A percentile compares a stretch with the other conserved stretches of the same genome.
Conservation (phyloP, 2,113 vertebrate genomes). For the Eurypyga helias region DNA sequence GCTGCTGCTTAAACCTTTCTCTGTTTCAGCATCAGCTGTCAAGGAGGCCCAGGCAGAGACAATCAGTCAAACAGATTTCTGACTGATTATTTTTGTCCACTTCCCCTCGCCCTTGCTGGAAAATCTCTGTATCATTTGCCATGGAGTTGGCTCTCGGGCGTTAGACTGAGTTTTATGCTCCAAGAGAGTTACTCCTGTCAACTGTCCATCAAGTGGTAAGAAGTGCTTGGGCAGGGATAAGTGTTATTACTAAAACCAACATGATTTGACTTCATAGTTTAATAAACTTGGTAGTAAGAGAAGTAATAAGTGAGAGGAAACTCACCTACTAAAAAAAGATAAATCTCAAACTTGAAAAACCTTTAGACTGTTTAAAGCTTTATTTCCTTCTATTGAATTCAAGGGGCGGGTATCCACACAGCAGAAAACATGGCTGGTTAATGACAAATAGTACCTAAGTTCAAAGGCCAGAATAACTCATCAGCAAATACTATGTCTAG, state of each 20-base stretch:
- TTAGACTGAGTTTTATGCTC: neutral
- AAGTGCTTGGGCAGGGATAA: neutral
- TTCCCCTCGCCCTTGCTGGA: neutral
- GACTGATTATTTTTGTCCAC: neutral
- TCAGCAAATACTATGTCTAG: neutral
- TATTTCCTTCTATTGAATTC: neutral
- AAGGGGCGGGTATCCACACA: neutral
- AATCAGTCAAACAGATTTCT: neutral
- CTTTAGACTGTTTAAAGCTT: neutral
- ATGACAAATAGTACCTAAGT: neutral
- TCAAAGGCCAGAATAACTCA: conserved; percentile 17
- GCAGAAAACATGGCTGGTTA: neutral
- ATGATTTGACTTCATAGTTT: neutral
- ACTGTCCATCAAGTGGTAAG: neutral
- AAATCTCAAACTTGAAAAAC: neutral
- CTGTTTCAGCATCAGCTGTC: neutral
- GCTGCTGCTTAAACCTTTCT: neutral
- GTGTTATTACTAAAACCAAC: neutral
- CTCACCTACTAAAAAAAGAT: neutral
- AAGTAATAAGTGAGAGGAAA: neutral
- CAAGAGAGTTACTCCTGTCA: neutral
- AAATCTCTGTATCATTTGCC: neutral
- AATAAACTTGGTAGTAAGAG: neutral
- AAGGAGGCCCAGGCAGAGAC: neutral
- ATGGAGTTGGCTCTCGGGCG: neutral